Evolutionary conservation across 2,888 invertebrate genomes (phyloP), one percentile per base, ranked within the genome.

Genomic region (Stenodera caucasica): DNA sequence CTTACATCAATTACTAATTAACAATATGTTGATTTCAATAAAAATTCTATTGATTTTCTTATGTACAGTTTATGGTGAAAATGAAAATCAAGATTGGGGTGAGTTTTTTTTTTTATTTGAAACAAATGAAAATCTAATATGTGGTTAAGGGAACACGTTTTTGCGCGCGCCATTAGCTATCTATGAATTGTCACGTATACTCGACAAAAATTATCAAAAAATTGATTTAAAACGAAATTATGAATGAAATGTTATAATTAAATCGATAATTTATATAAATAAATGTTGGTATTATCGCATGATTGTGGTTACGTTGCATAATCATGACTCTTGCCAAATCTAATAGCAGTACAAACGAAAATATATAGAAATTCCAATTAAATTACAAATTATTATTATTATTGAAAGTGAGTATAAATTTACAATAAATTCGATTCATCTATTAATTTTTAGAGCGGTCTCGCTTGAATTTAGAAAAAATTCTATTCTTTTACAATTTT

Each of bases 41-140:
- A 33, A 53, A 57, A 52, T 53, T 53, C 54, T 52, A 54, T 63
- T 64, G 64, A 49, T 52, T 58, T 55, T 45, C 11, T 5, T 45
- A 9, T 45, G 21, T 21, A 45, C 45, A 45, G 45, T 45, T 11
- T 21, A 45, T 45, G 45, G 45, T 45, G 67, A 66, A 53, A 60
- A 57, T 12, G 68, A 63, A 53, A 68, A 65, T 68, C 72, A 72
- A 49, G 67, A 72, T 63, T 77, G 76, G 76, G 76, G 76, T 77
- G 67, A 76, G 76, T 73, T 29, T 29, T 29, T 32, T 32, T 32
- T 32, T 7, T 32, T 32, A 32, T 7, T 32, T 3, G 11, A 32
- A 45, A 45, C 21, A 45, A 45, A 52, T 21, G 52, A 26, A 33
- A 62, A 58, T 45, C 56, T 33, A 63, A 57, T 26, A 53, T 61